Conservation (phyloP, 2,797 vertebrate genomes). For the Lutjanus campechanus region DNA sequence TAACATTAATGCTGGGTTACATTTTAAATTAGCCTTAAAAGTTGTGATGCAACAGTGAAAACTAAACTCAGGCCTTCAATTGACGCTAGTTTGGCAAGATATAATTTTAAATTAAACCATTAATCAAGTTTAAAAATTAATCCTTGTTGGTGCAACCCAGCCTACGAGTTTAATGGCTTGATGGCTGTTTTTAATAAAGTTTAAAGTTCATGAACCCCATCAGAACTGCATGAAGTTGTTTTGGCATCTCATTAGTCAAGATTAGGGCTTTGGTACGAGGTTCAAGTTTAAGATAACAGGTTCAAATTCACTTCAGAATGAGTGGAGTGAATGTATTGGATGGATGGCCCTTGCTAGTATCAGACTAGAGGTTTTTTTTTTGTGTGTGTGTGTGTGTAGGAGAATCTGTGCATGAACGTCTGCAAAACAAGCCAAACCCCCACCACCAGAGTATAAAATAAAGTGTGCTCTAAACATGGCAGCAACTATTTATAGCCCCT, state of each 20-base stretch:
- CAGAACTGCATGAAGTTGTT: not conserved
- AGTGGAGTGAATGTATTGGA: not conserved
- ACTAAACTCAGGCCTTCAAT: too few species aligned
- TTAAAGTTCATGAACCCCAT: not conserved
- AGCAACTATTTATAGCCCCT: slow-evolving; percentile 60
- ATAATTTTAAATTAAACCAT: not conserved
- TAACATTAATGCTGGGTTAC: too few species aligned
- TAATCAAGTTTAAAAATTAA: too few species aligned
- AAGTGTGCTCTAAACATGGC: slow-evolving; percentile 60
- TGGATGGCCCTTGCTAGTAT: not conserved
- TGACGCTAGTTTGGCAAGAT: too few species aligned
- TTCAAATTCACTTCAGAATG: not conserved
- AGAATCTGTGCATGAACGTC: not conserved
- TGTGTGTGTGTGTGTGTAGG: not conserved
- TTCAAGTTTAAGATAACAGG: not conserved
- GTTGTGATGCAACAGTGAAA: too few species aligned
- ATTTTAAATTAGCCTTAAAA: too few species aligned
- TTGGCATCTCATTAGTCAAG: not conserved
- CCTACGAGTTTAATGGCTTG: not conserved
- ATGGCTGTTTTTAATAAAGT: not conserved
- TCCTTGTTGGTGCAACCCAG: too few species aligned
- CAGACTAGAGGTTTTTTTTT: not conserved
- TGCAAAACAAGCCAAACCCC: slow-evolving; percentile 20
- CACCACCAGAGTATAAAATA: slow-evolving; percentile 47
- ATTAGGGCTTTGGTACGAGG: not conserved